Evolutionary conservation across 2,797 vertebrate genomes (phyloP), one percentile per base, ranked within the genome.

Genomic region (Linurgus olivaceus): DNA sequence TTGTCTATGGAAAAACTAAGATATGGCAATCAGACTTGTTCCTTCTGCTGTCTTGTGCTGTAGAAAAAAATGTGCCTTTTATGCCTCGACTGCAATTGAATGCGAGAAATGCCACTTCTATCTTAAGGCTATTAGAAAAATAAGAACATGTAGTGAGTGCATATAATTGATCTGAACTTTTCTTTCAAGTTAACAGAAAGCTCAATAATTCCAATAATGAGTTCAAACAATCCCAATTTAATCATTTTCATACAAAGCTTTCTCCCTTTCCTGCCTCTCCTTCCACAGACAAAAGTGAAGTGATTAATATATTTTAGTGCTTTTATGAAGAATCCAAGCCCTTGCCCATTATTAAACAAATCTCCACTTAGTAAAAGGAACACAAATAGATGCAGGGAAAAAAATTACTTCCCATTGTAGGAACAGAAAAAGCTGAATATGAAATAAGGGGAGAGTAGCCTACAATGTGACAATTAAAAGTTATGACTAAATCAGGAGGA

Each of bases 41-140:
- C 42, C 57, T 91, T 95, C 48, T 71, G 33, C 66, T 75, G 47
- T 92, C 50, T 59, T 76, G 38, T 81, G 42, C 73, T 61, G 58
- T 54, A 88, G 89, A 76, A 95, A 74, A 67, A 63, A 95, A 87
- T 59, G n/a, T 59, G 38, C 45, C 61, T 94, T 95, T 94, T 90
- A 86, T 92, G 84, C 58, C 55, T 70, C 1, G 0, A 67, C 76
- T 94, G 92, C 75, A 91, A 84, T 61, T 88, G 96, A 81, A 54
- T 67, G 72, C 87, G 82, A 94, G 92, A 92, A 95, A 97, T 87
- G n/a, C 58, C 87, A 61, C 61, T 86, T 90, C 80, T 95, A 82
- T 95, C 89, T 95, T 91, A 84, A 95, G 89, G 95, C 87, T 96
- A 96, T 96, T 96, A 96, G 95, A 96, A 96, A 94, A 97, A 91